Conservation (phyloP, 2,113 vertebrate species). For the Struthio camelus region DNA sequence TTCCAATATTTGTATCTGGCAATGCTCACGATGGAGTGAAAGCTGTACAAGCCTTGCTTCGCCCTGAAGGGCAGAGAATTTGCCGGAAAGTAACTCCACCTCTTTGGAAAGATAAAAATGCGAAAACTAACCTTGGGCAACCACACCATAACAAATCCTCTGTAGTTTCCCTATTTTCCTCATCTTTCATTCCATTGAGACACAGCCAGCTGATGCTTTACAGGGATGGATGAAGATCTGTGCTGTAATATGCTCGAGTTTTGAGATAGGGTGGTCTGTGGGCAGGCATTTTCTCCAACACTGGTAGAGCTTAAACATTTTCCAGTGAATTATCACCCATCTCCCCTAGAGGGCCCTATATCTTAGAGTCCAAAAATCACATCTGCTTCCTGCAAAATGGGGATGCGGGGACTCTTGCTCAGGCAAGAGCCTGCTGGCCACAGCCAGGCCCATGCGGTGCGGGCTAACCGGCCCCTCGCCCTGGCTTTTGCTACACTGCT, state of each 20-base stretch:
- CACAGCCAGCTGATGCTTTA: neutral
- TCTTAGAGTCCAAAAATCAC: neutral
- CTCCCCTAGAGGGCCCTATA: neutral
- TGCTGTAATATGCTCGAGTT: neutral
- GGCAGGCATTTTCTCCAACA: neutral
- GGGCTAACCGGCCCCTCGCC: too few species aligned
- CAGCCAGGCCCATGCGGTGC: too few species aligned
- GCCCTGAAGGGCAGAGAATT: neutral
- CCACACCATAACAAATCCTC: neutral
- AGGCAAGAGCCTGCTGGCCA: neutral
- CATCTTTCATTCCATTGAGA: neutral
- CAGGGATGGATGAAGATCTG: fast-evolving
- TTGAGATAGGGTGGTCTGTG: neutral
- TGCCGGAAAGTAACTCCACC: neutral
- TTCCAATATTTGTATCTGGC: neutral
- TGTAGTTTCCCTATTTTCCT: neutral
- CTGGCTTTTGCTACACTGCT: too few species aligned
- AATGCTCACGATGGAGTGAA: neutral
- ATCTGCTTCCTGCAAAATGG: fast-evolving
- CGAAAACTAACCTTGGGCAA: neutral
- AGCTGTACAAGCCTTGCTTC: neutral
- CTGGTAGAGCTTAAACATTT: fast-evolving
- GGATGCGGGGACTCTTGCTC: neutral
- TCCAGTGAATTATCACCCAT: neutral
- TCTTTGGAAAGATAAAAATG: neutral